phyloP scores from a whole-genome alignment of 2,113 vertebrate genomes.

The Pseudopipra pipra region DNA sequence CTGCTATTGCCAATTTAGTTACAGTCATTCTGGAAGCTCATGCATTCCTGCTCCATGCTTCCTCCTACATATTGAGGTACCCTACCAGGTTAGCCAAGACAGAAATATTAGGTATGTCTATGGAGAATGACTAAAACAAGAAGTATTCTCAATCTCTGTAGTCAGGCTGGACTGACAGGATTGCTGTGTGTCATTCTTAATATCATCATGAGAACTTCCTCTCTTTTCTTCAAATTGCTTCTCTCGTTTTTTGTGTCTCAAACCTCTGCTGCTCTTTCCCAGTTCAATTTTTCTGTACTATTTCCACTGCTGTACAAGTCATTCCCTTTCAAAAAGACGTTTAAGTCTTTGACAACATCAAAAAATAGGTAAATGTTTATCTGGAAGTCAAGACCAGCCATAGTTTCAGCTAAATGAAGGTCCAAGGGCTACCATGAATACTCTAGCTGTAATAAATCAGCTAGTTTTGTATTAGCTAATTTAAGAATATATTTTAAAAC shows the following conservation, averaged over 20 bases:
- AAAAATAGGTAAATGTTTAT: neutral
- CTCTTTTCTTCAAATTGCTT: neutral
- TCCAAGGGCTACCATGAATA: neutral
- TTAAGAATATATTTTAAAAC: neutral
- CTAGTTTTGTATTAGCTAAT: neutral
- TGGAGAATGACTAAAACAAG: neutral
- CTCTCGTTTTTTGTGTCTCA: neutral
- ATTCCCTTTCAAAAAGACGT: neutral
- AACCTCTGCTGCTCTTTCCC: neutral
- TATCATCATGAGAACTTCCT: neutral
- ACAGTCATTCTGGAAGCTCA: neutral
- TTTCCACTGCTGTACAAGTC: neutral
- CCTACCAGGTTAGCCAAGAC: neutral
- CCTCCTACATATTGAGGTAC: neutral
- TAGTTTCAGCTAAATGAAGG: neutral
- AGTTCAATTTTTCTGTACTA: neutral
- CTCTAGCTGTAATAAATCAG: neutral
- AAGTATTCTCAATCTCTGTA: neutral
- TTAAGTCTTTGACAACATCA: neutral
- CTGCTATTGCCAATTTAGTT: neutral
- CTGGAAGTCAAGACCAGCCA: neutral
- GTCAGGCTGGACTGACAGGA: neutral
- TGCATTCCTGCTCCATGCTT: neutral
- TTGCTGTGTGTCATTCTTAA: neutral
- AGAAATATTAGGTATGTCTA: neutral